These are phyloP conservation scores for Morone chrysops DNA, from an alignment of 2,113 vertebrate species.

Conservation along the genomic window DNA sequence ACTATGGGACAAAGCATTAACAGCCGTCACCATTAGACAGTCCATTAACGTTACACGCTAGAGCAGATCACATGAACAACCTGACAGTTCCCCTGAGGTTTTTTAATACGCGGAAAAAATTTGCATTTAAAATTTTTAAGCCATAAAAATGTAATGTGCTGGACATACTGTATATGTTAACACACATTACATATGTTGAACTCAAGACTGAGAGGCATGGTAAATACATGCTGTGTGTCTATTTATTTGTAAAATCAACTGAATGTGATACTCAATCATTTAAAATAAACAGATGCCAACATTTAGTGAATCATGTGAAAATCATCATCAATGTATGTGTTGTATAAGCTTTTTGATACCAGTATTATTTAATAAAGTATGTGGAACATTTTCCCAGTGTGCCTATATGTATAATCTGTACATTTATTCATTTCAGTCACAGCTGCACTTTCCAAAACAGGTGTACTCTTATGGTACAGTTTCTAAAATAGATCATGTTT, in stretches of 20 bases:
- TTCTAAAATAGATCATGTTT: neutral
- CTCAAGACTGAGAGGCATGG: neutral
- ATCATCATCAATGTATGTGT: neutral
- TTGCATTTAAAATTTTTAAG: constrained; percentile 20
- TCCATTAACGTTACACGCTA: constrained; percentile 64
- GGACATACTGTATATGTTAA: neutral
- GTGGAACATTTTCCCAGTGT: neutral
- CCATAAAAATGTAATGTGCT: constrained; percentile 9
- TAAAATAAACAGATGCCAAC: neutral
- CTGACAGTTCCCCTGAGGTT: constrained; percentile 41
- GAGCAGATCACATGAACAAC: constrained; percentile 58
- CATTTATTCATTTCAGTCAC: neutral
- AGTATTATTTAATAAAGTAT: neutral
- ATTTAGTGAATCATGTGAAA: neutral
- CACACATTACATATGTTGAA: constrained; percentile 6
- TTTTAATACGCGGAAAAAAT: constrained; percentile 39
- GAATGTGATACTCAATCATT: neutral
- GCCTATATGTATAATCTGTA: neutral
- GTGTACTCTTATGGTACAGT: neutral
- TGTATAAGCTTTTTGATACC: neutral
- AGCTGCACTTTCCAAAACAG: neutral
- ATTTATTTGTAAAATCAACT: neutral
- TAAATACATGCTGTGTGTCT: neutral
- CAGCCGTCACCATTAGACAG: constrained; percentile 57
- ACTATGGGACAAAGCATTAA: constrained; percentile 56